phyloP scores from a whole-genome alignment of 92 coral and sea anemone genomes.

The Zoanthus solanderi region DNA sequence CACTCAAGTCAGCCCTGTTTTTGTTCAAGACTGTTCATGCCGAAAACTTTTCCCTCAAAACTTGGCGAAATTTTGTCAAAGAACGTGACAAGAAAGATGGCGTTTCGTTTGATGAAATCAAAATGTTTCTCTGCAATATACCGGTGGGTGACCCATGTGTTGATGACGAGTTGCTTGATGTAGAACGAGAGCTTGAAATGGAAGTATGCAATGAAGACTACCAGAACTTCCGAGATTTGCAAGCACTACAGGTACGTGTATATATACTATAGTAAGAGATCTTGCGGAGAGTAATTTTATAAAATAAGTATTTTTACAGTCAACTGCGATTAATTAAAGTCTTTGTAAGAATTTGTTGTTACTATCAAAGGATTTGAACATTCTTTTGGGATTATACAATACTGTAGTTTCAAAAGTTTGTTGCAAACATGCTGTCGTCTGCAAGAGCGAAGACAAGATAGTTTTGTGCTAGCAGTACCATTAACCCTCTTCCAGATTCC shows the following conservation, averaged over 20 bases:
- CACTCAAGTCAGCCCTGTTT: constrained; percentile 86
- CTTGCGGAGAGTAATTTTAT: background rate
- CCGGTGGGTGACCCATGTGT: constrained; percentile 90
- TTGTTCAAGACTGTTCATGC: constrained; percentile 94
- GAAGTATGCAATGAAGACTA: constrained; percentile 67
- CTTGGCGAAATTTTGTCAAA: constrained; percentile 83
- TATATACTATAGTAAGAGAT: background rate
- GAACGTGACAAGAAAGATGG: constrained; percentile 74
- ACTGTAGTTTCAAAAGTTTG: too few species aligned
- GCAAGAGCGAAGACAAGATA: too few species aligned
- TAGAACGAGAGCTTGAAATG: constrained; percentile 70
- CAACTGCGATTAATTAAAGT: too few species aligned
- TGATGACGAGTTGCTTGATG: constrained; percentile 74
- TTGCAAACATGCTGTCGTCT: too few species aligned
- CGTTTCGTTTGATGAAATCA: constrained; percentile 93
- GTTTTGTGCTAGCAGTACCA: too few species aligned
- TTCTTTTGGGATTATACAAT: too few species aligned
- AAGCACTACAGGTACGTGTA: constrained; percentile 83
- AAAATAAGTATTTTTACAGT: background rate
- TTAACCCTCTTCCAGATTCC: too few species aligned
- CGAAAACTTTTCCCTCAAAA: constrained; percentile 85
- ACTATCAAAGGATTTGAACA: too few species aligned
- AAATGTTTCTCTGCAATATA: constrained; percentile 88
- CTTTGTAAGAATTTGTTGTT: too few species aligned
- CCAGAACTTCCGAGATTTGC: constrained; percentile 80